phyloP scores from a whole-genome alignment of 1,140 invertebrate species.

The Apis florea region DNA sequence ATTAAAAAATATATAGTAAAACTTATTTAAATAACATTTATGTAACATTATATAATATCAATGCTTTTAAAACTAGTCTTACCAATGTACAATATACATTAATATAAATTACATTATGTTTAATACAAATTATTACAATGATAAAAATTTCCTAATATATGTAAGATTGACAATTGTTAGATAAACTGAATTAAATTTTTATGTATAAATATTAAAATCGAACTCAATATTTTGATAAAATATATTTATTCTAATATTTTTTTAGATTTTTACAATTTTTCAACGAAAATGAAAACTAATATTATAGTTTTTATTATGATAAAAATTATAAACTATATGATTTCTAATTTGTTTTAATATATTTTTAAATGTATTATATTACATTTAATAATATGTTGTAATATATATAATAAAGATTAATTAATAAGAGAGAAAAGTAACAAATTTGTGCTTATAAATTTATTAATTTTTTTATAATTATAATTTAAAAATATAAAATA shows the following conservation, averaged over 20 bases:
- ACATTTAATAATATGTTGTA: not conserved
- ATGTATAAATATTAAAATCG: conserved; percentile 31
- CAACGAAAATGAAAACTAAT: conserved; percentile 12
- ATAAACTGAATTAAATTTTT: not conserved
- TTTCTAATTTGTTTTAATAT: not conserved
- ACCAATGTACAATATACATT: conserved; percentile 8
- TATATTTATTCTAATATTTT: conserved; percentile 23
- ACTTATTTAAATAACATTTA: not conserved
- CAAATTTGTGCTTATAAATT: not conserved
- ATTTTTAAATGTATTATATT: not conserved
- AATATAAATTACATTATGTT: conserved; percentile 9
- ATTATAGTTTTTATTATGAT: not conserved
- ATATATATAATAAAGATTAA: conserved; percentile 10
- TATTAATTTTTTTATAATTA: not conserved
- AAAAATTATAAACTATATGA: conserved; percentile 2
- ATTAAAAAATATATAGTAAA: conserved; percentile 4
- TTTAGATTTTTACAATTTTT: conserved; percentile 9
- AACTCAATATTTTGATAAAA: conserved; percentile 3
- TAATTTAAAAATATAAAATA: not conserved
- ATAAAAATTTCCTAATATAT: not conserved
- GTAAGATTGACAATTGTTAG: not conserved
- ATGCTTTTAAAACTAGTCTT: conserved; percentile 27
- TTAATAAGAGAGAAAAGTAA: not conserved
- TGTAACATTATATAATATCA: not conserved
- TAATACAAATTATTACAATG: conserved; percentile 18